A percentile compares a stretch with the other conserved stretches of the same genome.
phyloP scores from a whole-genome alignment of 2,113 vertebrate genomes.

The Channa maculata region DNA sequence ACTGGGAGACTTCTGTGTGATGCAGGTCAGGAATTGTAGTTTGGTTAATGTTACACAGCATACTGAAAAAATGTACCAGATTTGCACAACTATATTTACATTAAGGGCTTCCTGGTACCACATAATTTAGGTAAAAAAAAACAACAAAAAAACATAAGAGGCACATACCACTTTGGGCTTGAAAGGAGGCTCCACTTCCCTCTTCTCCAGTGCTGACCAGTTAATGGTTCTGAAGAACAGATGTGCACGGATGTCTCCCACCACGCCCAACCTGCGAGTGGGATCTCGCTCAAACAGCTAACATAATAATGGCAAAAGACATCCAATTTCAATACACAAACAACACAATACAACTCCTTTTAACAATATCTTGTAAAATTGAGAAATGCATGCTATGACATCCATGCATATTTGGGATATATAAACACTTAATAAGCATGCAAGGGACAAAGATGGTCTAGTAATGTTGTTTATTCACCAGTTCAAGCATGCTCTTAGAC shows the following conservation, averaged over 20 bases:
- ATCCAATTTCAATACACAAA: background rate
- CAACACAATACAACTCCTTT: background rate
- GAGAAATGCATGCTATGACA: background rate
- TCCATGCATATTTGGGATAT: background rate
- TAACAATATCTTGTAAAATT: background rate
- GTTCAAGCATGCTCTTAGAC: slow-evolving; percentile 91
- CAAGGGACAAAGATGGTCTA: background rate
- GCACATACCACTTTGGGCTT: slow-evolving; percentile 95
- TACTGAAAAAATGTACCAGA: background rate
- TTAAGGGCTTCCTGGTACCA: background rate
- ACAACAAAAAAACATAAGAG: background rate
- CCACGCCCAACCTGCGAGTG: slow-evolving; percentile 88
- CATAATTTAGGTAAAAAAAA: background rate
- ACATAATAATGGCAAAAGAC: slow-evolving; percentile 48
- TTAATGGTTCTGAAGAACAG: slow-evolving; percentile 93
- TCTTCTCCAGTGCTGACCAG: slow-evolving; percentile 90
- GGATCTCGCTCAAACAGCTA: slow-evolving; percentile 95
- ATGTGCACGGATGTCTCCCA: slow-evolving; percentile 89
- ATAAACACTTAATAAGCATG: background rate
- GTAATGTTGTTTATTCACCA: slow-evolving; percentile 68
- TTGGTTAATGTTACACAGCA: slow-evolving; percentile 1
- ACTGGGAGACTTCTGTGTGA: slow-evolving; percentile 88
- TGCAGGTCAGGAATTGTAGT: slow-evolving; percentile 37
- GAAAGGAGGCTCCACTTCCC: slow-evolving; percentile 90
- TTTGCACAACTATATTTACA: background rate